Evolutionary conservation across 2,797 vertebrate genomes (phyloP).

Genomic region (Danio choprae): DNA sequence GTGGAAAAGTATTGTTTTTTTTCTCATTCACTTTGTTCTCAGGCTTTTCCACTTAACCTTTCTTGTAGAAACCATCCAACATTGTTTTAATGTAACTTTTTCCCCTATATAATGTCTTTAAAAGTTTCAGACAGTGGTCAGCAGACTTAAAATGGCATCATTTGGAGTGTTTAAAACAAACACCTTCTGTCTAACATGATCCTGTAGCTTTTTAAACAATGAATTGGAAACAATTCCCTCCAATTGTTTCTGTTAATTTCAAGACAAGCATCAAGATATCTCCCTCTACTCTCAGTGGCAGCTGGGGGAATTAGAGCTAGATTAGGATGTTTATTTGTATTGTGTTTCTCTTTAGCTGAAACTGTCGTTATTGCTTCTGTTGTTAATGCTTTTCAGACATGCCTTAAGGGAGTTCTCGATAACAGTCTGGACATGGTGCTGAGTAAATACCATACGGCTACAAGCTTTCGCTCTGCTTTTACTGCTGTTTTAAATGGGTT

Average conservation of each 20-base stretch:
- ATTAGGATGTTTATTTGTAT: conserved; percentile 35
- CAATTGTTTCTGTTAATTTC: conserved; percentile 37
- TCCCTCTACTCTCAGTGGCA: background rate
- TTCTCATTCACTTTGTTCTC: background rate
- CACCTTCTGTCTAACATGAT: background rate
- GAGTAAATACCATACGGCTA: conserved; percentile 38
- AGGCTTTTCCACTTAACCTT: background rate
- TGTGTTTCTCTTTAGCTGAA: conserved; percentile 32
- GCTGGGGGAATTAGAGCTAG: conserved; percentile 23
- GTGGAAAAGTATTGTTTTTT: background rate
- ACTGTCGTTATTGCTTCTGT: conserved; percentile 23
- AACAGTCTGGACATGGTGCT: conserved; percentile 9
- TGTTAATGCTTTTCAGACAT: conserved; percentile 34
- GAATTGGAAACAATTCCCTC: background rate
- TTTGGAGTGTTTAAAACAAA: background rate
- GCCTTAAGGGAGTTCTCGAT: conserved; percentile 18
- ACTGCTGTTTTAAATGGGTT: conserved; percentile 45
- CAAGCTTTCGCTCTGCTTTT: conserved; percentile 38
- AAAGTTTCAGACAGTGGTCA: background rate
- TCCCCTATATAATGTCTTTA: background rate
- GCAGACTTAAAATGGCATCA: background rate
- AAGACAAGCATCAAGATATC: conserved; percentile 19
- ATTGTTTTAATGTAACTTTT: background rate
- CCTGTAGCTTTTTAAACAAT: background rate
- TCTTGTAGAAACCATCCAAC: background rate